These are phyloP conservation scores for Clitarchus hookeri DNA, from an alignment of 2,888 invertebrate genomes.

Conservation along the genomic window DNA sequence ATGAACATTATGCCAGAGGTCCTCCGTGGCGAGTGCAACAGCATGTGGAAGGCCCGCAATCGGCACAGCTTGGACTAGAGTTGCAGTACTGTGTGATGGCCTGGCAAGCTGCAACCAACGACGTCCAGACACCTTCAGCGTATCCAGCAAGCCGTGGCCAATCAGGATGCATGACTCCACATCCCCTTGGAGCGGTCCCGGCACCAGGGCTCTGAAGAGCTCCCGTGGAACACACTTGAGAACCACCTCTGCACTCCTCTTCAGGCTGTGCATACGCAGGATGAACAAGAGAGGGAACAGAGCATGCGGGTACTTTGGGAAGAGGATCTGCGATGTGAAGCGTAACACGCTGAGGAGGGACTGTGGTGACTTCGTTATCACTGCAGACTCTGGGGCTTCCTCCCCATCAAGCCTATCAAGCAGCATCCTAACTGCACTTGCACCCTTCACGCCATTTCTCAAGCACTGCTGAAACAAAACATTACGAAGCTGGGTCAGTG, in stretches of 20 bases:
- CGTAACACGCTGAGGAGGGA: not conserved
- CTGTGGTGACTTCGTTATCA: not conserved
- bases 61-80: not conserved
- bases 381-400: not conserved
- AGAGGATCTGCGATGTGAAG: slow-evolving; percentile 20
- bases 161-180: not conserved
- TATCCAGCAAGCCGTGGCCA: not conserved
- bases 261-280: not conserved
- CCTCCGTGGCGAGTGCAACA: not conserved
- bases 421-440: not conserved
- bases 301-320: slow-evolving; percentile 17
- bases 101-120: not conserved
- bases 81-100: not conserved
- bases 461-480: not conserved
- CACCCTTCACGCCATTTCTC: not conserved
- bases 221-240: not conserved
- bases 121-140: not conserved
- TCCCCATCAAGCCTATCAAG: not conserved
- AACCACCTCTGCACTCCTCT: not conserved
- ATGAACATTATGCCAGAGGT: not conserved
- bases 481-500: not conserved
- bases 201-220: not conserved
- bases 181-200: not conserved
- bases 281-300: slow-evolving; percentile 17
- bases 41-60: not conserved